Evolutionary conservation across 2,113 vertebrate genomes (phyloP).

Genomic region (Actenoides lindsayi): DNA sequence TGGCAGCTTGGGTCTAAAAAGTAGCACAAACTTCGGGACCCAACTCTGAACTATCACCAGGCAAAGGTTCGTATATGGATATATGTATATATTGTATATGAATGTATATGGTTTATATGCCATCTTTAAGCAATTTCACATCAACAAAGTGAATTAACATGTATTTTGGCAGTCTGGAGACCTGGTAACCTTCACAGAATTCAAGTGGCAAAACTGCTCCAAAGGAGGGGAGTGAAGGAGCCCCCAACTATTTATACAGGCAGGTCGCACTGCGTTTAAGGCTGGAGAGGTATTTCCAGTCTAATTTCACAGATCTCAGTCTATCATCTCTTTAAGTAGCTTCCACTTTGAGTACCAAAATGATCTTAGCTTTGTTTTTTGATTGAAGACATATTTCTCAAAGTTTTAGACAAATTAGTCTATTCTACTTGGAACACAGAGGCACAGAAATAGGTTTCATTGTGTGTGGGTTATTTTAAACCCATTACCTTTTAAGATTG

Average conservation of each 20-base stretch:
- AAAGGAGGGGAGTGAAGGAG: too few relatives aligned
- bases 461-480: neutral
- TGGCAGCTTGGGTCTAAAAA: neutral
- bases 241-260: neutral
- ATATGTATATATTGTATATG: neutral
- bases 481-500: neutral
- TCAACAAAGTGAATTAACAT: neutral
- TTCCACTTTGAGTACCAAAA: neutral
- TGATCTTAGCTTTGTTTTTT: neutral
- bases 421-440: neutral
- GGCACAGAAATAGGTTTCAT: neutral
- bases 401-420: neutral
- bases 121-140: neutral
- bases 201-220: neutral
- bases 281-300: neutral
- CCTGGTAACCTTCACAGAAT: neutral
- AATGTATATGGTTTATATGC: neutral
- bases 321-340: neutral
- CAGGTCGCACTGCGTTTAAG: neutral
- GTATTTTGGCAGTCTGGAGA: constrained; percentile 3
- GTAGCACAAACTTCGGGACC: neutral
- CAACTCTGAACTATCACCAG: neutral
- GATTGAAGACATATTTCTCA: neutral
- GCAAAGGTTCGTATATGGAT: neutral
- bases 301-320: neutral